A percentile compares a stretch with the other conserved stretches of the same genome.
phyloP scores from a whole-genome alignment of 2,113 vertebrate genomes.

The Dicaeum eximium region DNA sequence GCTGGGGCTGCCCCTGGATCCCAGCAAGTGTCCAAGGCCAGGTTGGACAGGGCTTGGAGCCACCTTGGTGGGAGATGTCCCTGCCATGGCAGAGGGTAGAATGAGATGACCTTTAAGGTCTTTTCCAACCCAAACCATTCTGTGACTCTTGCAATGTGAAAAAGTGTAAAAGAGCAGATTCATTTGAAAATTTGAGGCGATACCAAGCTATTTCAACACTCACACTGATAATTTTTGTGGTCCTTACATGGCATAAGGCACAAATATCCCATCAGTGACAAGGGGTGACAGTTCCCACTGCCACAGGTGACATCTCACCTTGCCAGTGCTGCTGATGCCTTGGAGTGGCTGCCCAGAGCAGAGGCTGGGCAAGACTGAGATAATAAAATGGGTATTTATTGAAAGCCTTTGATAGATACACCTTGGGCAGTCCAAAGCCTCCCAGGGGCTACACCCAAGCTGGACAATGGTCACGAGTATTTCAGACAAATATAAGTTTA shows the following conservation, averaged over 20 bases:
- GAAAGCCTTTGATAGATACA: background rate
- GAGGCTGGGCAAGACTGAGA: background rate
- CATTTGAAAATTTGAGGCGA: background rate
- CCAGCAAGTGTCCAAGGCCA: background rate
- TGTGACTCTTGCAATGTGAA: background rate
- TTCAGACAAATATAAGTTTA: background rate
- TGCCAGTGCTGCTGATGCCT: background rate
- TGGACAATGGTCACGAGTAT: background rate
- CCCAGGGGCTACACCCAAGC: background rate
- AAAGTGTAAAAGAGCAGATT: background rate
- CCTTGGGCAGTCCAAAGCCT: background rate
- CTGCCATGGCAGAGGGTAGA: background rate
- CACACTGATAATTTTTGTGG: background rate
- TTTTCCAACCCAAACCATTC: background rate
- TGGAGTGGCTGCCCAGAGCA: background rate
- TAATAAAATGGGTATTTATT: background rate
- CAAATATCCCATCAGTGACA: background rate
- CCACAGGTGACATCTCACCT: background rate
- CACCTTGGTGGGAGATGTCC: accelerated
- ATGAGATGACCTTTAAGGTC: background rate
- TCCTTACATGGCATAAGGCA: background rate
- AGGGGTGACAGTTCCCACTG: accelerated
- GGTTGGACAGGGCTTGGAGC: background rate
- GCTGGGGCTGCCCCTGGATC: background rate
- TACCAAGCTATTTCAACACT: background rate